Conservation (phyloP, 1,140 invertebrate species). For the Drosophila santomea region DNA sequence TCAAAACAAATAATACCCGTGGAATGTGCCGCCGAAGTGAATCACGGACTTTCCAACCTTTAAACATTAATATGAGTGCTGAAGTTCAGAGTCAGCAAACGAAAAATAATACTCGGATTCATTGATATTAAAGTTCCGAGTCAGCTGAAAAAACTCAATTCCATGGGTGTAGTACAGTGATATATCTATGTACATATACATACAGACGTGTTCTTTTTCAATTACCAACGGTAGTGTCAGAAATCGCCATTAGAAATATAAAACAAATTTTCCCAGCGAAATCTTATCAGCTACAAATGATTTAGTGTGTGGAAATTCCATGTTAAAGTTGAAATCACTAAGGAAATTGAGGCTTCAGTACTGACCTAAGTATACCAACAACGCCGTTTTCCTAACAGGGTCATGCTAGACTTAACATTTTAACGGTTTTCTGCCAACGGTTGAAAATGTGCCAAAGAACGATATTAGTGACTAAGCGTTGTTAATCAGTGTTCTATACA, state of each 20-base stretch:
- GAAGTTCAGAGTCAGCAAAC: constrained; percentile 12
- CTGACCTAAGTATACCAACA: not conserved
- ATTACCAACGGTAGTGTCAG: not conserved
- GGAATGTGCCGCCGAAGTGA: constrained; percentile 28
- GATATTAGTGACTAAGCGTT: constrained; percentile 27
- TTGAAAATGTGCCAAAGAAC: not conserved
- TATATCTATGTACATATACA: not conserved
- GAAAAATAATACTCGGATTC: not conserved
- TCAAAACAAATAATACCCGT: constrained; percentile 33
- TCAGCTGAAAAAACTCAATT: constrained; percentile 6
- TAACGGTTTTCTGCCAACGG: not conserved
- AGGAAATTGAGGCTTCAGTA: not conserved
- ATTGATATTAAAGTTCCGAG: constrained; percentile 13
- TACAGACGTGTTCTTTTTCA: not conserved
- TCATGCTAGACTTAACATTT: constrained; percentile 5
- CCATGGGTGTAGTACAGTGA: constrained; percentile 6
- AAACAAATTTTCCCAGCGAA: too few relatives aligned
- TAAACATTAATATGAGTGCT: constrained; percentile 26
- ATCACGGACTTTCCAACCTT: constrained; percentile 26
- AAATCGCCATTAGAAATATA: not conserved
- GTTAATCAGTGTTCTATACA: constrained; percentile 20
- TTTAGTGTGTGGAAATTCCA: too few relatives aligned
- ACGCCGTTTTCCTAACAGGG: constrained; percentile 1
- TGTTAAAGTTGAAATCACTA: not conserved
- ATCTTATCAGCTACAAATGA: too few relatives aligned